Evolutionary conservation across 37 sponge, comb jelly and placozoan species (phyloP), one percentile per base, ranked within the genome.

Genomic region (Spongilla lacustris): DNA sequence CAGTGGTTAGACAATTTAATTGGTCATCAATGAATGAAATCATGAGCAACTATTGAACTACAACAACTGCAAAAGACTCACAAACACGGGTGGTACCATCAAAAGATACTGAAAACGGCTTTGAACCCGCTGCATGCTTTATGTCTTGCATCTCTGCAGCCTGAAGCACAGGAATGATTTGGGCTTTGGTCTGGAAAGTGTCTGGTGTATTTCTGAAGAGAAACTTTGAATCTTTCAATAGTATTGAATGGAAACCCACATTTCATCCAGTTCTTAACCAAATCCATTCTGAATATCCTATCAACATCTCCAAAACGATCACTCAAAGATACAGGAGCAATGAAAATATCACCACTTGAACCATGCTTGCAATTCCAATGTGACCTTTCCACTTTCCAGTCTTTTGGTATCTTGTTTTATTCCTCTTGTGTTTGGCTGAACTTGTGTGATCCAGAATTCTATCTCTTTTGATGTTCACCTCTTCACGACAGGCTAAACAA

Each of bases 131-230:
- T 19, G 58, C 58, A 17, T 58, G 58, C 58, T 58, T 58, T 58
- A 58, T 58, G 58, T 58, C 58, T 58, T 58, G 58, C 58, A 58
- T 17, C 58, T 58, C 58, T 58, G 58, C 58, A 58, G 58, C 58
- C 58, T 58, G 58, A 58, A 58, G 12, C 58, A 58, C 58, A 58
- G 58, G 58, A 58, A 58, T 58, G 58, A 58, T 58, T 8, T 58
- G 58, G 58, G 58, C 58, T 58, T 58, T 58, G 58, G 58, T 58
- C 58, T 58, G 58, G 58, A 58, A 58, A 58, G 58, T 58, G 58
- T 58, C 58, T 58, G 12, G 58, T 58, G 58, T 58, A 58, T 58
- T 58, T 58, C 3, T 41, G 41, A 41, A 41, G 41, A 41, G 6
- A 41, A 41, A 9, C 41, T 58, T 58, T 58, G 19, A 58, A 58